Evolutionary conservation across 2,888 invertebrate genomes (phyloP), one percentile per base, ranked within the genome.

Genomic region (Calameuta idolon): DNA sequence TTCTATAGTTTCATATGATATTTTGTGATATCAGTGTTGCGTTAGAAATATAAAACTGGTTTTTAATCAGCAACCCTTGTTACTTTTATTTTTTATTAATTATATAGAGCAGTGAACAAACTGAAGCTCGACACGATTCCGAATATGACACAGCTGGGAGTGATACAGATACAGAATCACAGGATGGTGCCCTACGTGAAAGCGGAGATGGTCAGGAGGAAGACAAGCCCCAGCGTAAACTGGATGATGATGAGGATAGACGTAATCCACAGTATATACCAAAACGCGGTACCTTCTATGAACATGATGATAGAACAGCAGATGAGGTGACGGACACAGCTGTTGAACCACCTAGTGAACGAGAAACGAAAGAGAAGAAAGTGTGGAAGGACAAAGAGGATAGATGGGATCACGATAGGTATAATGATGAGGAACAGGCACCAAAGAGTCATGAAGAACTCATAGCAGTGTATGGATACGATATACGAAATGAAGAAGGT

Each of bases 231-330:
- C 94, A 94, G 79, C 95, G 95, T 83, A 95, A 96, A 84, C 94
- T 98, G 3, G 98, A 98, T 89, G 96, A 97, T 88, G 98, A 98
- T 88, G 98, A 98, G 90, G 99, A 99, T 90, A 94, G 97, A 71
- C 96, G 98, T 90, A 98, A 99, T 92, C 99, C 99, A 1, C 98
- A 99, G 88, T 99, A 98, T 92, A 98, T 99, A 84, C 99, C 99
- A 0, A 98, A 98, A 90, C 94, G 96, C 84, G 99, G 99, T 0
- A 97, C 97, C 0, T 99, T 99, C 91, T 99, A 99, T 88, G 99
- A 99, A 86, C 99, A 99, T 88, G 99, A 99, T 89, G 97, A 98
- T 88, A 93, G 98, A 81, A 97, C 97, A 9, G 95, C 95, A 33
- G 96, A 95, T 75, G 94, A 94, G 83, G 85, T 86, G 0, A 81